phyloP scores from a whole-genome alignment of 1,140 invertebrate species.

The Ceratina australensis region DNA sequence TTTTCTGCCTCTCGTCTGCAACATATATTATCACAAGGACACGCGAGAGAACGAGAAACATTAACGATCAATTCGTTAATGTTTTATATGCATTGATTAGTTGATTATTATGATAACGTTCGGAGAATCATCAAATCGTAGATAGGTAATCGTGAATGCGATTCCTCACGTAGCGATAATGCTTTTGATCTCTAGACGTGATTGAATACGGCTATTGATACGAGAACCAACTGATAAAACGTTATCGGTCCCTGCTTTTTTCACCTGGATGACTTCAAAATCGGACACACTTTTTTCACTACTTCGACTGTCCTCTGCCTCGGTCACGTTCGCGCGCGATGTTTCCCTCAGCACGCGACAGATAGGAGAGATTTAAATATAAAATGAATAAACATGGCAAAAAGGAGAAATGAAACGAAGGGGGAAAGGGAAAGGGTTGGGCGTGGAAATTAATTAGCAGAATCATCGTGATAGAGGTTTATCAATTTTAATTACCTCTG shows the following conservation, averaged over 20 bases:
- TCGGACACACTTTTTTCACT: not conserved
- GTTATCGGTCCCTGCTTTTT: conserved; percentile 9
- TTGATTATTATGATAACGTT: not conserved
- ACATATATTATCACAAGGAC: not conserved
- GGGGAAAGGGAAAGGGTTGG: not conserved
- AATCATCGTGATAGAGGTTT: conserved; percentile 29
- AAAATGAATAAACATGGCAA: not conserved
- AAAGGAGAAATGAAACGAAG: not conserved
- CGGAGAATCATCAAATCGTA: not conserved
- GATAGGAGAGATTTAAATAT: too few relatives aligned
- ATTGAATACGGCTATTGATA: conserved; percentile 30
- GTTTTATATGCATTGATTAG: not conserved
- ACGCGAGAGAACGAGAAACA: not conserved
- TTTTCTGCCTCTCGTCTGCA: not conserved
- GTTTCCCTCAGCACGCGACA: not conserved
- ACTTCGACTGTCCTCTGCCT: not conserved
- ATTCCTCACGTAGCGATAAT: conserved; percentile 57
- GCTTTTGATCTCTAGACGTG: conserved; percentile 27
- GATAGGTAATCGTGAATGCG: conserved; percentile 15
- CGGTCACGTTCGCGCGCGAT: not conserved
- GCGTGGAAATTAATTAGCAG: conserved; percentile 35
- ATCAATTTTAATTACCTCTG: conserved; percentile 45
- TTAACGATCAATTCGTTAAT: conserved; percentile 4
- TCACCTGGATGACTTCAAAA: not conserved
- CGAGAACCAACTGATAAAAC: conserved; percentile 12